phyloP scores from a whole-genome alignment of 2,888 invertebrate genomes.

The Mythimna albipuncta region DNA sequence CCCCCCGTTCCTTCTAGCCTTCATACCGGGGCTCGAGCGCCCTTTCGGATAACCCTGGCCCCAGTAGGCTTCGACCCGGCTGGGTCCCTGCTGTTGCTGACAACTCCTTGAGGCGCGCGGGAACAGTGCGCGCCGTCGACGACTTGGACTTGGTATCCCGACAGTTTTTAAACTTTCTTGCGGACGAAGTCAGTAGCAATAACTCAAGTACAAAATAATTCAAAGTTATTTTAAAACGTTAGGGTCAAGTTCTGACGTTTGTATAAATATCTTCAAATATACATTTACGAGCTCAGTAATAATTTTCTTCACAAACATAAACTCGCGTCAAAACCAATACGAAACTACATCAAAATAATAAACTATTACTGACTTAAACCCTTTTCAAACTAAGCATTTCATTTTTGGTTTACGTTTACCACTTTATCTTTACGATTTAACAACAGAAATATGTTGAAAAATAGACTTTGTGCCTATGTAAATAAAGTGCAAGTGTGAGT shows the following conservation, averaged over 20 bases:
- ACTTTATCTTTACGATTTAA: slow-evolving; percentile 25
- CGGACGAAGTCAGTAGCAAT: too few species aligned
- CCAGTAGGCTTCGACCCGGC: too few species aligned
- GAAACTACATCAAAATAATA: slow-evolving; percentile 66
- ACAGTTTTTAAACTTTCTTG: too few species aligned
- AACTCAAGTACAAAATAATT: background rate
- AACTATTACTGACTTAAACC: slow-evolving; percentile 68
- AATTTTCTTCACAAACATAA: slow-evolving; percentile 62
- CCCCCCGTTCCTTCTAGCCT: too few species aligned
- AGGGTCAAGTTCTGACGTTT: background rate
- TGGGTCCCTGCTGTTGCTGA: too few species aligned
- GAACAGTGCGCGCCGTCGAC: too few species aligned
- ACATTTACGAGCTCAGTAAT: slow-evolving; percentile 55
- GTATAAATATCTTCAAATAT: slow-evolving; percentile 26
- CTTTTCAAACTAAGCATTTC: slow-evolving; percentile 71
- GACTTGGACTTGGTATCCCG: too few species aligned
- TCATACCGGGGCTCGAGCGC: too few species aligned
- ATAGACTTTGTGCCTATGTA: slow-evolving; percentile 45
- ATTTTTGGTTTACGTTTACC: slow-evolving; percentile 76
- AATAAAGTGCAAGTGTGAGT: slow-evolving; percentile 5
- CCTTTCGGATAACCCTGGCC: too few species aligned
- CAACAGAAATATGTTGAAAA: slow-evolving; percentile 31
- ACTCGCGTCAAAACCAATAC: slow-evolving; percentile 67
- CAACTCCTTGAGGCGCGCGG: too few species aligned
- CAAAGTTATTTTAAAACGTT: background rate